These are phyloP conservation scores for Herpailurus yagouaroundi DNA, from an alignment of 2,113 vertebrate genomes.

Conservation along the genomic window DNA sequence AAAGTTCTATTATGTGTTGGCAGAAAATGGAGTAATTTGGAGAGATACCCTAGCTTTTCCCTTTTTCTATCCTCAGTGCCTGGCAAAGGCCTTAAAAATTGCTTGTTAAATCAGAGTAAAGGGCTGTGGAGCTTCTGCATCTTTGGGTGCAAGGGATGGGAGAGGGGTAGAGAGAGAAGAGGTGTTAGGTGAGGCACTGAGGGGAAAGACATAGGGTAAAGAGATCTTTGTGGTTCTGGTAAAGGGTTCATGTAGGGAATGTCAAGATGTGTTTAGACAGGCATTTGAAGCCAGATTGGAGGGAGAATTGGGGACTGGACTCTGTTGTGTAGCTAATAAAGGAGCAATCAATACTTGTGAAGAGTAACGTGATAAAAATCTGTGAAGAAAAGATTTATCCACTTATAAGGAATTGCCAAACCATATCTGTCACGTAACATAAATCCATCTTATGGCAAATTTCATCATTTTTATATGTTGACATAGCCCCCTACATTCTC, in stretches of 20 bases:
- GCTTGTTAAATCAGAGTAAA: background rate
- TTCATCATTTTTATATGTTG: background rate
- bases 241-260: background rate
- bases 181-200: accelerated
- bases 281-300: background rate
- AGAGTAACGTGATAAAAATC: background rate
- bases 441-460: background rate
- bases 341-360: background rate
- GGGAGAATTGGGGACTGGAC: background rate
- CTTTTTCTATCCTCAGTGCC: background rate
- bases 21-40: background rate
- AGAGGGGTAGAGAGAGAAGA: background rate
- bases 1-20: background rate
- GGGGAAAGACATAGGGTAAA: background rate
- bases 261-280: background rate
- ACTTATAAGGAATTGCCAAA: background rate
- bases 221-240: background rate
- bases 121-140: background rate
- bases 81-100: background rate
- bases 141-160: accelerated
- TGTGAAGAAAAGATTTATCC: background rate
- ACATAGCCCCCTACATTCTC: background rate
- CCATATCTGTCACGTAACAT: background rate
- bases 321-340: background rate
- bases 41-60: background rate